These are phyloP conservation scores for Eustalomyia histrio DNA, from an alignment of 2,888 invertebrate species.

Conservation along the genomic window DNA sequence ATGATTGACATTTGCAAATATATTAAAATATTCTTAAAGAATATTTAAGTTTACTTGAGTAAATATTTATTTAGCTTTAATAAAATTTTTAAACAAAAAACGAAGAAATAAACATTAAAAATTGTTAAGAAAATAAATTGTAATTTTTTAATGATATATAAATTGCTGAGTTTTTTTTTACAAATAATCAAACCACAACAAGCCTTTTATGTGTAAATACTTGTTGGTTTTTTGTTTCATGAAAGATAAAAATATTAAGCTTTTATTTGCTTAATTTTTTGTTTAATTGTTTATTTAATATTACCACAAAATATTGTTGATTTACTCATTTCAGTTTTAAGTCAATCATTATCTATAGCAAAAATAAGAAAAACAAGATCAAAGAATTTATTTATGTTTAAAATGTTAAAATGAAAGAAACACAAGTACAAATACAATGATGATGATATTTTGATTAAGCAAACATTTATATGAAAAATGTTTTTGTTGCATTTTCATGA, in stretches of 20 bases:
- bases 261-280: conserved; percentile 48
- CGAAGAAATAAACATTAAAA: conserved; percentile 13
- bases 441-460: conserved; percentile 43
- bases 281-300: conserved; percentile 57
- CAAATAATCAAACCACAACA: conserved; percentile 43
- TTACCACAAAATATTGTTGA: conserved; percentile 62
- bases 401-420: conserved; percentile 2
- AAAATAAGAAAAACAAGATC: conserved; percentile 43
- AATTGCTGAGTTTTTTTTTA: conserved; percentile 42
- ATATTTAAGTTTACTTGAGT: conserved; percentile 8
- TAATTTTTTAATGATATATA: conserved; percentile 47
- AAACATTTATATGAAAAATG: conserved; percentile 39
- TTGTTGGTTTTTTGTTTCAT: conserved; percentile 25
- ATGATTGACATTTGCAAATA: background rate
- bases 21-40: background rate
- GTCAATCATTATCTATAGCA: conserved; percentile 30
- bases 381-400: conserved; percentile 43
- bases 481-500: conserved; percentile 19
- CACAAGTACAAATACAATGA: conserved; percentile 28
- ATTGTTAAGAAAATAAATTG: conserved; percentile 36
- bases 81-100: conserved; percentile 16
- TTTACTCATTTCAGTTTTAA: conserved; percentile 39
- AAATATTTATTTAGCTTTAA: conserved; percentile 46
- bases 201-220: conserved; percentile 41
- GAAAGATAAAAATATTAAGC: background rate